Base-by-base conservation (phyloP, 2,888 invertebrate genomes). In the Drosophila niveifrons region DNA sequence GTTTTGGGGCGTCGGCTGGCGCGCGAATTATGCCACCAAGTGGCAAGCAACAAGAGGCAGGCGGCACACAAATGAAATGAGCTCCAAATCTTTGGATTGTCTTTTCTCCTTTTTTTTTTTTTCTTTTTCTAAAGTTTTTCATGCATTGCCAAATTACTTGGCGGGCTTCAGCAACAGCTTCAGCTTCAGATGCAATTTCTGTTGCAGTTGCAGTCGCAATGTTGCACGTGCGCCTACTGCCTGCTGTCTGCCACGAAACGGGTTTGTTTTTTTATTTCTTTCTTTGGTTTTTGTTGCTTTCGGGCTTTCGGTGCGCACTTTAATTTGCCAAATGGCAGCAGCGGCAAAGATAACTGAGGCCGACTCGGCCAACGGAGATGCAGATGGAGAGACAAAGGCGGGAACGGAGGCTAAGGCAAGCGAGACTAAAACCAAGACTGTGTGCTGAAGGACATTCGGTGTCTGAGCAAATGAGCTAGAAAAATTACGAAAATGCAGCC, bases 11-110 rank as follows among this genome's bases (percentile, higher is more conserved):
- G 82, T 86, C 80, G 86, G 53, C 80, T 59, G 72, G 59, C 58
- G 86, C 74, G 83, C 83, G 74, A 83, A 86, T 86, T 83, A 86
- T 86, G 86, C 83, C 83, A 83, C 81, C 81, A 74, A 74, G 62
- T 57, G 59, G 69, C 66, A 44, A 34, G 31, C 31, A 10, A 29
- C 46, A 53, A 58, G 34, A 44, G 39, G 43, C 55, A 61, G 53
- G 39, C 55, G 13, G 58, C 74, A 71, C 36, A 63, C 70, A 69
- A 78, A 76, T 75, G 70, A 77, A 77, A 77, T 77, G 64, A 39
- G 58, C 64, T 61, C 41, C 13, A 51, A 43, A 78, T 72, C 72
- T 69, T 71, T 55, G 66, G 59, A 66, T 72, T 65, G 51, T 74
- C 39, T 41, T 41, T 41, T 13, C 39, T 15, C 31, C 46, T 18